A percentile compares a stretch with the other conserved stretches of the same genome.
Evolutionary conservation across 2,888 invertebrate genomes (phyloP).

Genomic region (Lycocerus yunnanus): DNA sequence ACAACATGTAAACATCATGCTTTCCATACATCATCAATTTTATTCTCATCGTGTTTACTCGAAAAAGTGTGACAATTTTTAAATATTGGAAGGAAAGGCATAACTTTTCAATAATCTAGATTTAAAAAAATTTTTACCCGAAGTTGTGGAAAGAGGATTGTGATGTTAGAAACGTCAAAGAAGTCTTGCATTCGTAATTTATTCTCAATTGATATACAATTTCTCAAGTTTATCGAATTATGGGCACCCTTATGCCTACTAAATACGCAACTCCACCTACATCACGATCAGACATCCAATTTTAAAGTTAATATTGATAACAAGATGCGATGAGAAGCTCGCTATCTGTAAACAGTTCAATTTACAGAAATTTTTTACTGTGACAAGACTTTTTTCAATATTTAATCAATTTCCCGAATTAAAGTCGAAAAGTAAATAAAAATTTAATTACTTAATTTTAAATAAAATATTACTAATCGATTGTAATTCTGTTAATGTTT

Average conservation of each 20-base stretch:
- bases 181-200: neutral
- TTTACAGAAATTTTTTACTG: neutral
- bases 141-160: neutral
- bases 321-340: neutral
- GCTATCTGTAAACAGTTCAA: neutral
- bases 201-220: neutral
- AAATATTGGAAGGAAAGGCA: too few species aligned
- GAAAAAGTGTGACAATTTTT: neutral
- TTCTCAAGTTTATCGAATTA: neutral
- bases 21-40: conserved; percentile 3
- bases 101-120: neutral
- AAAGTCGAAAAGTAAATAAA: neutral
- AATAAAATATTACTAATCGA: too few species aligned
- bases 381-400: neutral
- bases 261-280: neutral
- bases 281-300: neutral
- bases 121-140: neutral
- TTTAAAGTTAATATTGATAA: neutral
- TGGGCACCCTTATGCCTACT: neutral
- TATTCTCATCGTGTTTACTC: neutral
- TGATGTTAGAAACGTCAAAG: neutral
- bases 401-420: neutral
- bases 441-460: too few species aligned
- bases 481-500: too few species aligned
- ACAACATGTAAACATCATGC: neutral